Base-by-base conservation (phyloP, 2,888 invertebrate genomes). In the Pecten maximus region DNA sequence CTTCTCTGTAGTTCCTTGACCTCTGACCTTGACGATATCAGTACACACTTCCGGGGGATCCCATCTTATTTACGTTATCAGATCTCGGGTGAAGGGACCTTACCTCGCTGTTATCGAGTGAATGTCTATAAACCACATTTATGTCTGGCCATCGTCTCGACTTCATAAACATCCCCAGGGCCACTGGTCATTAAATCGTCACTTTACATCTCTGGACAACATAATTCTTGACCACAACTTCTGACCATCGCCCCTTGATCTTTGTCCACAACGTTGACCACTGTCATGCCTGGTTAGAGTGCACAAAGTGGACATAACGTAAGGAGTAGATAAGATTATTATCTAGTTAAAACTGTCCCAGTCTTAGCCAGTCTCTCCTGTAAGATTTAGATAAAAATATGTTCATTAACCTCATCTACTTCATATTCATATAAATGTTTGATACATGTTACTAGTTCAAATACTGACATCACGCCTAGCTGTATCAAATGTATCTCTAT, bases 171-270 rank as follows among this genome's bases (percentile, higher is more conserved):
- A 74, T 35, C 74, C 74, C 35, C 35, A 28, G 74, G 74, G 35
- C 74, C 74, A 35, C 74, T 74, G 74, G 35, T 15, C 35, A 74
- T 74, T 35, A 74, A 74, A 74, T 74, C 74, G 74, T 74, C 74
- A 74, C 74, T 74, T 74, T 23, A 74, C 74, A 74, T 74, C 74
- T 74, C 74, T 74, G 74, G 74, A 74, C 74, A 74, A 35, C 74
- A 74, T 74, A 74, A 74, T 74, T 35, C 74, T 74, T 74, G 74
- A 74, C 74, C 74, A 74, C 74, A 74, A 35, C 74, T 35, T 74
- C 28, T 35, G 23, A 35, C 74, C 74, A 74, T 74, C 35, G 28
- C 35, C 74, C 74, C 28, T 74, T 74, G 74, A 74, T 74, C 74
- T 28, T 74, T 74, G 74, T 35, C 74, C 74, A 35, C 15, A 35